Conservation (phyloP, 2,888 invertebrate species). For the Nesidiocoris tenuis region DNA sequence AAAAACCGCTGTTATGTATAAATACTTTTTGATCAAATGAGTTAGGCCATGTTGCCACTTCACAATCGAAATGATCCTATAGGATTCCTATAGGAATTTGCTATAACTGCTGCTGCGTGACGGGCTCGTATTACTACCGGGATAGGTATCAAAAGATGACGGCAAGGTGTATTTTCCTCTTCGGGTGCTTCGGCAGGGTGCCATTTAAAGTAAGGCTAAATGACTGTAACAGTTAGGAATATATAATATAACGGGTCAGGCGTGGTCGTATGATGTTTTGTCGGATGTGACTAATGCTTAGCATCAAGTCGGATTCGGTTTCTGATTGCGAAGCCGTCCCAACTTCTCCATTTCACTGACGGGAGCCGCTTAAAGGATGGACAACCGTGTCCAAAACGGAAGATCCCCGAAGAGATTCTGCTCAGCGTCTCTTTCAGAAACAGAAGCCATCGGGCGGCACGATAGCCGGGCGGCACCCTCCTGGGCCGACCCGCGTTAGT, state of each 20-base stretch:
- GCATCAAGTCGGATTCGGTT: conserved; percentile 33
- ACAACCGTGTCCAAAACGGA: conserved; percentile 16
- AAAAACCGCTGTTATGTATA: too few species aligned
- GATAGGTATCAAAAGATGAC: too few species aligned
- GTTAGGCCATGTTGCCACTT: too few species aligned
- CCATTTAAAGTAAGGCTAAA: background rate
- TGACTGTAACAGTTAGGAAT: conserved; percentile 22
- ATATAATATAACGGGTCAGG: conserved; percentile 28
- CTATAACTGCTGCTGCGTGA: too few species aligned
- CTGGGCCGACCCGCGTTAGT: background rate
- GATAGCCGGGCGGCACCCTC: conserved; percentile 7
- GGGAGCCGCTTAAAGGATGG: conserved; percentile 11
- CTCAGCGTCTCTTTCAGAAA: conserved; percentile 32
- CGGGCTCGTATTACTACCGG: too few species aligned
- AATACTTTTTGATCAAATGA: too few species aligned
- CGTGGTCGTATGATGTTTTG: conserved; percentile 35
- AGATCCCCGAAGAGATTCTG: conserved; percentile 7
- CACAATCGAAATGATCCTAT: too few species aligned
- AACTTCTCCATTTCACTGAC: conserved; percentile 22
- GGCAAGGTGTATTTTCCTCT: too few species aligned
- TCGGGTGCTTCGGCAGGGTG: too few species aligned
- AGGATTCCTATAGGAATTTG: too few species aligned
- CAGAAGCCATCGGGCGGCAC: conserved; percentile 28
- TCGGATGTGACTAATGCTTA: conserved; percentile 38
- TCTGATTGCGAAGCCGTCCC: conserved; percentile 36